Conservation (phyloP, 2,113 vertebrate species). For the Orthonyx spaldingii region DNA sequence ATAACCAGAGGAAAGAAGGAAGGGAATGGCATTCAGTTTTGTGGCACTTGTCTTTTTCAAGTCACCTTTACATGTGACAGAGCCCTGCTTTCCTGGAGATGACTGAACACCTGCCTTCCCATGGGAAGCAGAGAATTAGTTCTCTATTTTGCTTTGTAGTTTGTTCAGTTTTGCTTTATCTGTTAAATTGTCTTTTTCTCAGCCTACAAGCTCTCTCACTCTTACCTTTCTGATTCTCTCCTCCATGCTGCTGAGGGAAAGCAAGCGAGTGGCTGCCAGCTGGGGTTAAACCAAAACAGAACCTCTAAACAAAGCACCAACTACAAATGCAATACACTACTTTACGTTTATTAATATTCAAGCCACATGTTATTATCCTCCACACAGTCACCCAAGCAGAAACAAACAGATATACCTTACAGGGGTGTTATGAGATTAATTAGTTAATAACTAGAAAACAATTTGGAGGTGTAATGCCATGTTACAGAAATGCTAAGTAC, state of each 20-base stretch:
- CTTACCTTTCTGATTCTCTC: not conserved
- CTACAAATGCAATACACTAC: not conserved
- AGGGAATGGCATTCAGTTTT: accelerated
- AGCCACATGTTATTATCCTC: not conserved
- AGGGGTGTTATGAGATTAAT: conserved; percentile 35
- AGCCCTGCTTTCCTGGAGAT: not conserved
- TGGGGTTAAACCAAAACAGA: not conserved
- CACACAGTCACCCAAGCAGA: conserved; percentile 30
- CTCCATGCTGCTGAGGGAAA: not conserved
- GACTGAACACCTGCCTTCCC: not conserved
- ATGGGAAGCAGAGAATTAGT: not conserved
- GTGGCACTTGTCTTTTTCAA: not conserved
- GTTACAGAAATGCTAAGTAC: conserved; percentile 25
- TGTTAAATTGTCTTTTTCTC: not conserved
- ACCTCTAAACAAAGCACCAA: not conserved
- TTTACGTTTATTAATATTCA: conserved; percentile 27
- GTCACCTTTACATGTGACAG: accelerated
- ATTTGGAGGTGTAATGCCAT: conserved; percentile 28
- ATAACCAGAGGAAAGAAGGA: not conserved
- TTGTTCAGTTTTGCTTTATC: not conserved
- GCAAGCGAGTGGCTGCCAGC: accelerated
- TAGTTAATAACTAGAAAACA: conserved; percentile 49
- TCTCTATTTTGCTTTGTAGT: not conserved
- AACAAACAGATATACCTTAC: conserved; percentile 35
- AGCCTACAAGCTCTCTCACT: not conserved